Conservation (phyloP, 2,113 vertebrate genomes). For the Galeopterus variegatus region DNA sequence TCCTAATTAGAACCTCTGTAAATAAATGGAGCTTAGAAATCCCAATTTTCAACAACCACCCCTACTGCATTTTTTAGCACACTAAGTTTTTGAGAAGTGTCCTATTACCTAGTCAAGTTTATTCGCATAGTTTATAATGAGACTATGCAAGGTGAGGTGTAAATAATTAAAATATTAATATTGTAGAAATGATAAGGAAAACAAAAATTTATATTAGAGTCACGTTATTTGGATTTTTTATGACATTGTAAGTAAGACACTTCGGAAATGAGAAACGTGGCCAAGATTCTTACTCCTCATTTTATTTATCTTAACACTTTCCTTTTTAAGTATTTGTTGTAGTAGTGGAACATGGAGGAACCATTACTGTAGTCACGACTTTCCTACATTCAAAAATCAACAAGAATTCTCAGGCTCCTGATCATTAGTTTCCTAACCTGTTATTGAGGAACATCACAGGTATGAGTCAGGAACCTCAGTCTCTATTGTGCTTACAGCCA, state of each 20-base stretch:
- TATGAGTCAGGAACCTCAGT: neutral
- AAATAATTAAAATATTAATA: neutral
- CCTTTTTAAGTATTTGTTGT: neutral
- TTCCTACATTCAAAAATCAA: neutral
- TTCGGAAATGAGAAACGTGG: neutral
- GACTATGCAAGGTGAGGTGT: neutral
- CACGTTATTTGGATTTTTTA: neutral
- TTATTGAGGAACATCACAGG: neutral
- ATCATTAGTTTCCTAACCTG: neutral
- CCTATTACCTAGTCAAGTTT: neutral
- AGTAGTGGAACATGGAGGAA: neutral
- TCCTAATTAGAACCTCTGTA: neutral
- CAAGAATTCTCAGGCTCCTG: neutral
- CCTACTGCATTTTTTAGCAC: neutral
- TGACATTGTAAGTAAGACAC: neutral
- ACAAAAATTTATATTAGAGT: neutral
- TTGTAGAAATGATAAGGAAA: neutral
- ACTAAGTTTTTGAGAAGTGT: neutral
- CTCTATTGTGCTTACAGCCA: neutral
- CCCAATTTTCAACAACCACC: neutral
- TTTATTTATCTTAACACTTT: neutral
- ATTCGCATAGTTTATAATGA: neutral
- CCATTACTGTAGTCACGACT: neutral
- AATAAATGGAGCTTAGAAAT: neutral
- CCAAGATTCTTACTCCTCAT: neutral